Conservation (phyloP, 2,113 vertebrate species). For the Syngnathus scovelli region DNA sequence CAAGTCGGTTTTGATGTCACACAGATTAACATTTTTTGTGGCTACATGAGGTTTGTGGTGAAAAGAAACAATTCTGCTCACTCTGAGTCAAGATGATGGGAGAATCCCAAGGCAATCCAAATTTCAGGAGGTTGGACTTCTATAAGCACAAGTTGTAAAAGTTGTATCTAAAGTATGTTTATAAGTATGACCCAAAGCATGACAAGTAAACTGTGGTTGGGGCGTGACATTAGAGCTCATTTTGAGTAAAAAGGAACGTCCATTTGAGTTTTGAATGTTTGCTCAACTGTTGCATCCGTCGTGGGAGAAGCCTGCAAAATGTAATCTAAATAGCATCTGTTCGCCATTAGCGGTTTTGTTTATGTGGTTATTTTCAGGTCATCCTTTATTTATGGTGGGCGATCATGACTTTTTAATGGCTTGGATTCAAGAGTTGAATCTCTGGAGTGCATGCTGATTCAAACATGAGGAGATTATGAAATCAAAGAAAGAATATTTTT, state of each 20-base stretch:
- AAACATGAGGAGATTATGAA: neutral
- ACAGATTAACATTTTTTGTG: neutral
- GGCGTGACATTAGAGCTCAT: neutral
- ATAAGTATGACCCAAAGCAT: neutral
- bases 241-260: neutral
- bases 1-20: neutral
- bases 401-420: neutral
- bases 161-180: neutral
- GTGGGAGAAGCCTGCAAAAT: neutral
- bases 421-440: neutral
- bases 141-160: neutral
- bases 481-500: neutral
- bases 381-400: neutral
- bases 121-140: neutral
- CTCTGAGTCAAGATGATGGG: constrained; percentile 17
- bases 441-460: neutral
- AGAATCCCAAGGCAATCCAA: constrained; percentile 5
- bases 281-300: neutral
- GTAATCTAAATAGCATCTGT: neutral
- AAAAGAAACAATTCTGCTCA: neutral
- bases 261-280: neutral
- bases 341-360: neutral
- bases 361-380: neutral
- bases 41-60: neutral
- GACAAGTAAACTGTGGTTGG: neutral